Conservation (phyloP, 2,888 invertebrate genomes). For the Campoplex nolae region DNA sequence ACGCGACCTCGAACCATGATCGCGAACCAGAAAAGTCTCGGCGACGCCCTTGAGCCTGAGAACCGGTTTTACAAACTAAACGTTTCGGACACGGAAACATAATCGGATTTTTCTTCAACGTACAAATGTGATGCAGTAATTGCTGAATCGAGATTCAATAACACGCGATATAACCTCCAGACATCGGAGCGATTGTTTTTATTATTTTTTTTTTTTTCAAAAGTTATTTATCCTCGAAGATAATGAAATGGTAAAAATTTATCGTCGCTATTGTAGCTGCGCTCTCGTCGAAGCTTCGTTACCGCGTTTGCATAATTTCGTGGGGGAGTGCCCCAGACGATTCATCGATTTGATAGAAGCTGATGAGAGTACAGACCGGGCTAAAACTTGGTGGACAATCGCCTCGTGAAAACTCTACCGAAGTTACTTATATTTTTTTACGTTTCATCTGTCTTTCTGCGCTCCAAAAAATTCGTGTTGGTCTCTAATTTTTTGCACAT, state of each 20-base stretch:
- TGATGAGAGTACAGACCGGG: constrained; percentile 27
- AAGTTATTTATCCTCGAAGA: not conserved
- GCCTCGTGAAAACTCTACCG: not conserved
- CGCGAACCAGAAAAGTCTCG: constrained; percentile 25
- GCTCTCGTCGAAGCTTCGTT: not conserved
- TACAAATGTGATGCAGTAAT: not conserved
- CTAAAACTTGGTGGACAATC: constrained; percentile 7
- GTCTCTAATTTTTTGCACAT: not conserved
- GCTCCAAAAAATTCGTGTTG: not conserved
- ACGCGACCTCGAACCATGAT: constrained; percentile 34
- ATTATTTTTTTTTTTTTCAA: not conserved
- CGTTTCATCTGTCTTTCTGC: no score
- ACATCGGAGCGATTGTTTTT: not conserved
- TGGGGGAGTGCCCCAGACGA: constrained; percentile 5
- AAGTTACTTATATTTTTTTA: not conserved
- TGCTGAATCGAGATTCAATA: not conserved
- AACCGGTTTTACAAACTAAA: constrained; percentile 48
- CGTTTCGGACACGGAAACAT: constrained; percentile 29
- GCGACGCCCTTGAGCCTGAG: constrained; percentile 44
- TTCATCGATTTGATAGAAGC: constrained; percentile 38
- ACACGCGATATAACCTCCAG: not conserved
- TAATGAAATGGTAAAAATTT: not conserved
- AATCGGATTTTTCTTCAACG: constrained; percentile 31
- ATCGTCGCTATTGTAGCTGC: not conserved
- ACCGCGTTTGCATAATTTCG: constrained; percentile 6